Percentiles rank a stretch among this genome's conserved stretches.
Evolutionary conservation across 2,113 vertebrate species (phyloP).

Genomic region (Scortum barcoo): DNA sequence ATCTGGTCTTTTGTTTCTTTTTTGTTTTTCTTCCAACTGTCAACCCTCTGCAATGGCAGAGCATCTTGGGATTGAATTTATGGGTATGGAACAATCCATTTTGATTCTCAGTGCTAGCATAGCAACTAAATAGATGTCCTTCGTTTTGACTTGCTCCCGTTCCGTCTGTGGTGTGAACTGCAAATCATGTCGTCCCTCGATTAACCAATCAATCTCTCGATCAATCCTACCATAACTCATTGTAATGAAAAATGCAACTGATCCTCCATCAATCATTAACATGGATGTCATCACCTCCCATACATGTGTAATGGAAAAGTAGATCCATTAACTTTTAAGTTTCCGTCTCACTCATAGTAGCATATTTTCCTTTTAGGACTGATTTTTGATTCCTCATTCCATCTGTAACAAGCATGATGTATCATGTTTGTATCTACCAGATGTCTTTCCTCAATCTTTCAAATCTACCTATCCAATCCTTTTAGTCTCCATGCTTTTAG

Average conservation of each 20-base stretch:
- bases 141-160: constrained; percentile 72
- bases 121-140: constrained; percentile 75
- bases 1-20: constrained; percentile 81
- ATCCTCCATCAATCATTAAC: constrained; percentile 77
- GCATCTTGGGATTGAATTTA: constrained; percentile 99
- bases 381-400: constrained; percentile 51
- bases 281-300: constrained; percentile 73
- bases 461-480: constrained; percentile 26
- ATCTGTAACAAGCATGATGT: constrained; percentile 79
- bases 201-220: constrained; percentile 75
- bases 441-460: constrained; percentile 43
- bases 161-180: constrained; percentile 73
- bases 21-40: constrained; percentile 77
- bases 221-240: constrained; percentile 66
- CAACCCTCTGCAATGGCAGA: constrained; percentile 95
- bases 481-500: constrained; percentile 41
- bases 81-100: constrained; percentile 96
- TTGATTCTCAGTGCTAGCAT: constrained; percentile 84
- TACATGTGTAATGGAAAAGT: constrained; percentile 53
- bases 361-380: constrained; percentile 35
- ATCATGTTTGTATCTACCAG: constrained; percentile 75
- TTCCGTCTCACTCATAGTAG: constrained; percentile 48
- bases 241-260: constrained; percentile 56
- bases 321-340: constrained; percentile 57
- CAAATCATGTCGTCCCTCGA: constrained; percentile 70